A percentile compares a stretch with the other conserved stretches of the same genome.
These are phyloP conservation scores for Nylanderia fulva DNA, from an alignment of 1,140 invertebrate species.

Conservation along the genomic window DNA sequence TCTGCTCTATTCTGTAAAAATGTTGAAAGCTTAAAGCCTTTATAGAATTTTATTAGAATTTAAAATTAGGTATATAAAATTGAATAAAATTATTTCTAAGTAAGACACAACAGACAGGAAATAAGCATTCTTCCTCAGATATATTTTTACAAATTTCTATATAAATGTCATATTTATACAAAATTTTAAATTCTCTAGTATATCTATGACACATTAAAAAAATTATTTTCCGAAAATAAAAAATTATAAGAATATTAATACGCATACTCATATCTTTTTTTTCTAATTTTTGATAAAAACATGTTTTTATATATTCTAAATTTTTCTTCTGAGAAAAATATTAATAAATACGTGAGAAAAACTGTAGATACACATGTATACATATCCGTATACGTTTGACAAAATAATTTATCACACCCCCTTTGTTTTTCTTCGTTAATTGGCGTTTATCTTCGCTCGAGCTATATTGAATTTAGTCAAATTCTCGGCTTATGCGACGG, in stretches of 20 bases:
- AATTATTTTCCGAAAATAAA: no score
- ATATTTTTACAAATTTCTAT: no score
- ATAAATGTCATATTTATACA: no score
- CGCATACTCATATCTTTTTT: no score
- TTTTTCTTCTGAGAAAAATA: no score
- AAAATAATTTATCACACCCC: conserved; percentile 18
- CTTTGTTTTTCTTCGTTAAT: conserved; percentile 52
- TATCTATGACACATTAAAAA: no score
- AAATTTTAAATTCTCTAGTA: no score
- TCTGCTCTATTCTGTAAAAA: neutral
- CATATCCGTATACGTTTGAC: neutral
- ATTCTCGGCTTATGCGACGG: conserved; percentile 61
- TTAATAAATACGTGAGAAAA: neutral
- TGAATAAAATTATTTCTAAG: neutral
- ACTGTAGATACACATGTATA: neutral
- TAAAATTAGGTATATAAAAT: neutral
- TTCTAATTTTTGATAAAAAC: no score
- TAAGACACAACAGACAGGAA: neutral
- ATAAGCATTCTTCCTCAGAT: neutral
- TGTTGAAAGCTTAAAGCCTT: neutral
- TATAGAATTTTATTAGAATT: neutral
- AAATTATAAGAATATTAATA: no score
- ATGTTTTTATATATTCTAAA: no score
- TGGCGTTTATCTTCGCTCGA: conserved; percentile 63
- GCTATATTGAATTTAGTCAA: conserved; percentile 53